Base-by-base conservation (phyloP, 2,888 invertebrate species). In the Caenorhabditis parvicauda region DNA sequence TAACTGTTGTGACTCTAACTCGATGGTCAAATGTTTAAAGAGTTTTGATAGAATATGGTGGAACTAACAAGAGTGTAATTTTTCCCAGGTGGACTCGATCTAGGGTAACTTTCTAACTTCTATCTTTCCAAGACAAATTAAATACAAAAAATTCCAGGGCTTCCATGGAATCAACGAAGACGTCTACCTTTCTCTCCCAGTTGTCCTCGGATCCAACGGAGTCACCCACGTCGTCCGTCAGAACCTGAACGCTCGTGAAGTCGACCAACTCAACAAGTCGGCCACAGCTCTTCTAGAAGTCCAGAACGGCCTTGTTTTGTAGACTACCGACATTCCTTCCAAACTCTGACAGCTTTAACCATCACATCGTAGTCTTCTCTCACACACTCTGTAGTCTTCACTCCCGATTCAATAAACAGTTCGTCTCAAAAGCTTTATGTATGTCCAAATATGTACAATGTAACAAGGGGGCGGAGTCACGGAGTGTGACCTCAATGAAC, bases 181-280 rank as follows among this genome's bases (percentile, higher is more conserved):
- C 64, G 89, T 92, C 6, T 92, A 89, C 83, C 85, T 92, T 46
- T 92, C 92, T 0, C 82, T 92, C 55, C 92, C 92, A 19, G 69
- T 68, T 17, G 78, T 79, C 6, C 57, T 79, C n/a, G 79, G 79
- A n/a, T 54, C 71, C 12, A 72, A 74, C 29, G 79, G 79, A 41
- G 56, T 79, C 49, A 74, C 77, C 24, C 72, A 72, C 45, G 64
- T 74, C 41, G 72, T 77, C 52, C 75, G 71, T 45, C 77, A 77
- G 46, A 66, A 72, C 41, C 69, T 79, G 49, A 67, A 60, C 28
- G 62, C 64, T 37, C 51, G 50, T 17, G 79, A 79, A 57, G 59
- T 73, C 14, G 62, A 53, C 5, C 75, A 79, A 41, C 62, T 79
- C 22, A 61, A 78, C 41, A 72, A 67, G 39, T 79, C 79, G 9